Conservation (phyloP, 2,113 vertebrate species). For the Gracilinanus agilis region DNA sequence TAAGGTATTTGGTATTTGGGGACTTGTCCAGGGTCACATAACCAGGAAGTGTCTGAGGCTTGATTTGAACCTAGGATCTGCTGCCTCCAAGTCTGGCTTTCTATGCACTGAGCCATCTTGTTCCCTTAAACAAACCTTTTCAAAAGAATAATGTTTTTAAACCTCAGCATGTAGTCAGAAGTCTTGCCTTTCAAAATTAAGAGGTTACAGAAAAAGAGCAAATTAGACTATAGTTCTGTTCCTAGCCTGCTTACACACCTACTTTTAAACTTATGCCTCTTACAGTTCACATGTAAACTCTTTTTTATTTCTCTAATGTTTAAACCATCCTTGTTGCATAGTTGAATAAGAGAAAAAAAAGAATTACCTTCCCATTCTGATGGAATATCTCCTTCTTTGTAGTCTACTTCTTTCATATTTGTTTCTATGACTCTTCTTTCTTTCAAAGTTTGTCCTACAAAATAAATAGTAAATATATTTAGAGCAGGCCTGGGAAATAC, state of each 20-base stretch:
- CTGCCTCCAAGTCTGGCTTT: too few relatives aligned
- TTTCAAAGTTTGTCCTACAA: constrained; percentile 88
- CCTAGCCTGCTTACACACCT: too few relatives aligned
- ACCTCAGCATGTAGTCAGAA: not conserved
- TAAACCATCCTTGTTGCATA: constrained; percentile 22
- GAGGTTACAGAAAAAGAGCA: constrained; percentile 30
- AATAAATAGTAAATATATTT: constrained; percentile 63
- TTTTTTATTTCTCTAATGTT: constrained; percentile 3
- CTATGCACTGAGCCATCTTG: too few relatives aligned
- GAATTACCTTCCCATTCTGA: constrained; percentile 96
- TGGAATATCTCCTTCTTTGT: constrained; percentile 91
- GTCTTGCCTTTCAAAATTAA: constrained; percentile 15
- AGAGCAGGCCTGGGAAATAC: constrained; percentile 38
- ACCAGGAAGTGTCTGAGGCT: too few relatives aligned
- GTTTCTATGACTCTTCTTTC: constrained; percentile 91
- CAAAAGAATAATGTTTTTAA: constrained; percentile 47
- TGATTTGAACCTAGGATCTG: too few relatives aligned
- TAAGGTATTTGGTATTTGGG: too few relatives aligned
- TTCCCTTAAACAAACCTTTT: not conserved
- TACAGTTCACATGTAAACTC: not conserved
- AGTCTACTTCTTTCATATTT: constrained; percentile 87
- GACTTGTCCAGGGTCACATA: too few relatives aligned
- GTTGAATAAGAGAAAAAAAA: constrained; percentile 23
- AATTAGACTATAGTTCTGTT: constrained; percentile 8
- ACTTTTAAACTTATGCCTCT: too few relatives aligned